phyloP scores from a whole-genome alignment of 1,140 invertebrate genomes.

The Philopotamus ludificatus region DNA sequence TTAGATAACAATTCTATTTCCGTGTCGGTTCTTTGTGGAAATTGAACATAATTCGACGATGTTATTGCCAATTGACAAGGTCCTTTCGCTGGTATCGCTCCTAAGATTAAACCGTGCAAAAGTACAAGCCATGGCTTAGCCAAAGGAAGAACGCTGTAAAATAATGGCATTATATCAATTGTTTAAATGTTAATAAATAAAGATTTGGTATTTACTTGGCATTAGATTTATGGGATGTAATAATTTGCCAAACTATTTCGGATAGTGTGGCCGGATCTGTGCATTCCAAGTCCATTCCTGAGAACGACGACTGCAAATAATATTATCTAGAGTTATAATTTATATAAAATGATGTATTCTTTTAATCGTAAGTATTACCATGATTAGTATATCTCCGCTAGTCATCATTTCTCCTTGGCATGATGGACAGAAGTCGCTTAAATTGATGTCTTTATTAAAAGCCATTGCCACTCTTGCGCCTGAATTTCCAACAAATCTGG shows the following conservation, averaged over 20 bases:
- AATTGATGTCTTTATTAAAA: constrained; percentile 1
- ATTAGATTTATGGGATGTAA: constrained; percentile 36
- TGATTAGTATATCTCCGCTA: not conserved
- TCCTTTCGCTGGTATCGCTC: constrained; percentile 31
- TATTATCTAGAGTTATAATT: not conserved
- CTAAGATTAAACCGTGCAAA: constrained; percentile 21
- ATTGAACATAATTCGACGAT: not conserved
- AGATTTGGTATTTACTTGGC: constrained; percentile 24
- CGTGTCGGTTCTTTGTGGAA: constrained; percentile 1
- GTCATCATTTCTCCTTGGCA: constrained; percentile 21
- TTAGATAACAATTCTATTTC: constrained; percentile 2
- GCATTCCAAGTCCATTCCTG: constrained; percentile 15
- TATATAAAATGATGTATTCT: not conserved
- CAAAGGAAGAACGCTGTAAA: constrained; percentile 27
- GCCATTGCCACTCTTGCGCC: constrained; percentile 18
- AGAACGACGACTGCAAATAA: not conserved
- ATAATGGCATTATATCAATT: too few species aligned
- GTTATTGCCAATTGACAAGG: constrained; percentile 17
- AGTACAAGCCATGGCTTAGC: constrained; percentile 19
- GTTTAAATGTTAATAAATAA: too few species aligned
- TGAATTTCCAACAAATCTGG: constrained; percentile 33
- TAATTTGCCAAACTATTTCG: constrained; percentile 32
- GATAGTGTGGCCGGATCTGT: not conserved
- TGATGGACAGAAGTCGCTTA: constrained; percentile 1
- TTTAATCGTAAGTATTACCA: not conserved